Base-by-base conservation (phyloP, 2,797 vertebrate species). In the Limnodromus scolopaceus region DNA sequence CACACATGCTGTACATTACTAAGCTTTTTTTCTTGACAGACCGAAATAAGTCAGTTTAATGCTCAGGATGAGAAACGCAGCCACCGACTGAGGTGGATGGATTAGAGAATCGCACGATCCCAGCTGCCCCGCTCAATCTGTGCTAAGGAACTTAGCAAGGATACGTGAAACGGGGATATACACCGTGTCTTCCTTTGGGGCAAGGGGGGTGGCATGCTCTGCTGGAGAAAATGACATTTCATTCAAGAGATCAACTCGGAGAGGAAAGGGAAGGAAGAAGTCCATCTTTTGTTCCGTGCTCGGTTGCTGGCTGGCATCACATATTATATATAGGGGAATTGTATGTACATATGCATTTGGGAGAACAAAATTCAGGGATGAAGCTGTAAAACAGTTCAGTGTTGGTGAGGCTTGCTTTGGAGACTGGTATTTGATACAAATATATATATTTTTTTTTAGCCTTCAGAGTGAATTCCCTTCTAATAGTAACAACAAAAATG, bases 181-280 rank as follows among this genome's bases (percentile, higher is more conserved):
- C 5, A 18, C 6, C 0, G 0, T 46, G 5, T n/a, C 3, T 60
- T 43, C n/a, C 28, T 41, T n/a, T 30, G 39, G 11, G 39, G 30
- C 11, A 38, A 24, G 0, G 1, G 22, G 46, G 38, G 6, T 41
- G 25, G 19, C 36, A 6, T n/a, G 24, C 16, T 75, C 16, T 81
- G 54, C 41, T 46, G 13, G 16, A 32, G 53, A 53, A 85, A 72
- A 70, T 10, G 25, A 7, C 23, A 23, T 19, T 55, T 63, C 45
- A 36, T 36, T 66, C 46, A 51, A 27, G 19, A 54, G 32, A 28
- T 65, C 10, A 25, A 36, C 51, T 32, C 1, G 2, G 36, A 51
- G 24, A 51, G 13, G 32, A 51, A 58, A 65, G 27, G 41, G 6
- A 65, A 71, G 16, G 28, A 53, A 55, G 18, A 58, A 48, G 4